Conservation (phyloP, 1,140 invertebrate genomes). For the Apolygus lucorum region DNA sequence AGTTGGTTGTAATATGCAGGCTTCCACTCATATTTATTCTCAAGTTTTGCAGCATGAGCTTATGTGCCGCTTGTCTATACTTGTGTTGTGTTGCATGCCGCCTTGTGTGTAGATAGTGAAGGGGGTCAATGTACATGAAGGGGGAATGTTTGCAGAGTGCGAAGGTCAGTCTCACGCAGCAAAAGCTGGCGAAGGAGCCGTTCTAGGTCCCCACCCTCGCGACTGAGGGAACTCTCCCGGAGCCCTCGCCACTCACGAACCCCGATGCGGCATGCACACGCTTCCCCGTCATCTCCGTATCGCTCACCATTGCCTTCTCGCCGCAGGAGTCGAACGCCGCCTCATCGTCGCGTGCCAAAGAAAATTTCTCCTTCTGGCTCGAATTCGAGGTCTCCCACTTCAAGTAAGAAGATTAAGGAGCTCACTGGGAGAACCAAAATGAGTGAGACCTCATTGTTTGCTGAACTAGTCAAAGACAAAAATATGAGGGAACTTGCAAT, state of each 20-base stretch:
- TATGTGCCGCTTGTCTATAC: no score
- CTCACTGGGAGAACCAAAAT: slow-evolving; percentile 51
- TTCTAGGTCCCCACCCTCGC: not conserved
- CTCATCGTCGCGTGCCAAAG: not conserved
- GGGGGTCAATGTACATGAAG: no score
- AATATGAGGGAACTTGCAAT: slow-evolving; percentile 66
- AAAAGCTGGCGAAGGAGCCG: slow-evolving; percentile 22
- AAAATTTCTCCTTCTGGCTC: not conserved
- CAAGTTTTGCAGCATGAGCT: no score
- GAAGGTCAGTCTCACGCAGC: slow-evolving; percentile 20
- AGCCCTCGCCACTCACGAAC: slow-evolving; percentile 33
- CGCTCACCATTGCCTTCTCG: slow-evolving; percentile 23
- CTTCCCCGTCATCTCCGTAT: slow-evolving; percentile 33
- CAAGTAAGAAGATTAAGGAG: slow-evolving; percentile 28
- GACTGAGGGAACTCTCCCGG: slow-evolving; percentile 19
- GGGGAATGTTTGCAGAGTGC: slow-evolving; percentile 23
- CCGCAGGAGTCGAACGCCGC: slow-evolving; percentile 8
- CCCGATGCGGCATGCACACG: slow-evolving; percentile 38
- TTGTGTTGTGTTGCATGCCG: no score
- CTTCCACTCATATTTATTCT: no score
- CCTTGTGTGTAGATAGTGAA: no score
- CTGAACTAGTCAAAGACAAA: slow-evolving; percentile 74
- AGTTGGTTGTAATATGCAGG: no score
- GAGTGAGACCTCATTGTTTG: slow-evolving; percentile 75
- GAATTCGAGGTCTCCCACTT: slow-evolving; percentile 26